Percentiles rank a stretch among this genome's conserved stretches.
phyloP scores from a whole-genome alignment of 2,888 invertebrate genomes.

The Neelides folsomi region DNA sequence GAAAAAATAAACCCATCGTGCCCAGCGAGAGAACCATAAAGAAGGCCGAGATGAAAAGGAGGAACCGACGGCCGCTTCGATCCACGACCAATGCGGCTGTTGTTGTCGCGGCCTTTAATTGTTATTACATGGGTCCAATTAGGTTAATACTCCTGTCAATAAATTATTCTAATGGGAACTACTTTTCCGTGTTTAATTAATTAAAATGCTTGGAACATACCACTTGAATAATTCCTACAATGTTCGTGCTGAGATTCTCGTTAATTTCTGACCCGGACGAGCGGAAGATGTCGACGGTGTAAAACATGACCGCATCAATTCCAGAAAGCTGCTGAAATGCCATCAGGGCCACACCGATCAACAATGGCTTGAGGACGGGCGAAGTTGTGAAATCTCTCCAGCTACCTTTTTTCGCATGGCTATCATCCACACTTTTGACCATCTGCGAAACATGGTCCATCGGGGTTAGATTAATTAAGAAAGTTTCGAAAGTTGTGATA shows the following conservation, averaged over 20 bases:
- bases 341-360: constrained; percentile 25
- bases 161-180: too few species aligned
- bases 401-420: constrained; percentile 14
- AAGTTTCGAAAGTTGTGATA: not conserved
- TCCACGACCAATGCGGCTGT: constrained; percentile 58
- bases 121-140: too few species aligned
- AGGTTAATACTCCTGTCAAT: too few species aligned
- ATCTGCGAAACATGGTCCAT: constrained; percentile 14
- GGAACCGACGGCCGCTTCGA: constrained; percentile 60
- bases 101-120: constrained; percentile 38
- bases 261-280: constrained; percentile 49
- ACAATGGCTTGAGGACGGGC: constrained; percentile 23
- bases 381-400: constrained; percentile 20
- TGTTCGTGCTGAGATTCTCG: constrained; percentile 47
- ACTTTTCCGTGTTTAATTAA: too few species aligned
- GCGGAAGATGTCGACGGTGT: constrained; percentile 56
- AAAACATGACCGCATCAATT: constrained; percentile 52
- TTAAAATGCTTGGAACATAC: constrained; percentile 17
- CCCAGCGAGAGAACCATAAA: constrained; percentile 58
- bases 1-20: constrained; percentile 59
- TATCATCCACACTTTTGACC: constrained; percentile 22
- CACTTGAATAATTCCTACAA: constrained; percentile 46
- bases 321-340: constrained; percentile 26
- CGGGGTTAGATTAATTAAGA: too few species aligned
- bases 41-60: constrained; percentile 60